These are phyloP conservation scores for Oryzias woworae DNA, from an alignment of 2,113 vertebrate species.

Conservation along the genomic window DNA sequence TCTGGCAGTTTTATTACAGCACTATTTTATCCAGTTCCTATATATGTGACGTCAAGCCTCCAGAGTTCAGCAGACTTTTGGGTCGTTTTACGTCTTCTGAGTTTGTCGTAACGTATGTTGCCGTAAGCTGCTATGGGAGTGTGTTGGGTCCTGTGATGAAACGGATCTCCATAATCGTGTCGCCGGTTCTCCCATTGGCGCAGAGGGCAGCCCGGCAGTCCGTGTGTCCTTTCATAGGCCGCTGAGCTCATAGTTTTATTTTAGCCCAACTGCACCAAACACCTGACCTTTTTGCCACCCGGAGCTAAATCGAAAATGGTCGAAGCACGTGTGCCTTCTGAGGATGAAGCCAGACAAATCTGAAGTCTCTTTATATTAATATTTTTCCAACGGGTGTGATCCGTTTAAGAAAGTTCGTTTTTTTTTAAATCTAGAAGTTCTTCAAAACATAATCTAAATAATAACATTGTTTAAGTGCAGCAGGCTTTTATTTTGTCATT, in stretches of 20 bases:
- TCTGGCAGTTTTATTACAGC: constrained; percentile 31
- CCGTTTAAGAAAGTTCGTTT: too few relatives aligned
- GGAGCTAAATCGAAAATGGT: constrained; percentile 51
- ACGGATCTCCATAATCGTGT: constrained; percentile 21
- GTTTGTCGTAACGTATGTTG: too few relatives aligned
- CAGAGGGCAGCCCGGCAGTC: constrained; percentile 43
- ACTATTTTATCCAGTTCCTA: too few relatives aligned
- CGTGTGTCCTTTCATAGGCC: constrained; percentile 60
- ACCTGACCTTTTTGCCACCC: constrained; percentile 65
- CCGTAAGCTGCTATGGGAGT: constrained; percentile 14
- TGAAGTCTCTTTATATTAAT: constrained; percentile 1
- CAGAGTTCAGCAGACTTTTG: too few relatives aligned
- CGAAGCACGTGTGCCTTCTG: constrained; percentile 16
- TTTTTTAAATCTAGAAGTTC: too few relatives aligned
- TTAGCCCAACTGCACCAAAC: constrained; percentile 66
- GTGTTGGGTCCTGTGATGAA: constrained; percentile 33
- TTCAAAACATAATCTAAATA: too few relatives aligned
- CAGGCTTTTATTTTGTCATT: too few relatives aligned
- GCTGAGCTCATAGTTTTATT: constrained; percentile 77
- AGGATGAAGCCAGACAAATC: not conserved
- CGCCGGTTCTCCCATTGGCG: constrained; percentile 31
- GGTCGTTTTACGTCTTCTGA: too few relatives aligned
- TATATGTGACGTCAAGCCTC: too few relatives aligned
- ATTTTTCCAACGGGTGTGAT: too few relatives aligned
- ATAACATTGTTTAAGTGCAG: too few relatives aligned